Evolutionary conservation across 2,113 vertebrate species (phyloP).

Genomic region (Pundamilia nyererei): DNA sequence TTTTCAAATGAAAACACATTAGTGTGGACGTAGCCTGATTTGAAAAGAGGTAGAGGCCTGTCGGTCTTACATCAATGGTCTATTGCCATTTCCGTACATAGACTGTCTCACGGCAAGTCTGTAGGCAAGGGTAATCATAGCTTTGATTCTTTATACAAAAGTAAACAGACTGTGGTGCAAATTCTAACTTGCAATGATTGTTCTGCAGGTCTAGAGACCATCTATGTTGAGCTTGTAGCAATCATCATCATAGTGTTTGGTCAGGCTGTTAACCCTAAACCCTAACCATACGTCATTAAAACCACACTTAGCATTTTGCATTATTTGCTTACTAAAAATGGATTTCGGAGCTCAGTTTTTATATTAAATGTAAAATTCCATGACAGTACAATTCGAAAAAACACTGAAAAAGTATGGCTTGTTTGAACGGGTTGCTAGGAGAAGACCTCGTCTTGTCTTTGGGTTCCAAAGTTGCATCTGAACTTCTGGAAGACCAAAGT

Average conservation of each 20-base stretch:
- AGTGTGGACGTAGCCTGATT: background rate
- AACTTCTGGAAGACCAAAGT: background rate
- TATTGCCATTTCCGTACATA: background rate
- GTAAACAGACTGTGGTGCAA: background rate
- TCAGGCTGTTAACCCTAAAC: background rate
- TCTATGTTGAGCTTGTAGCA: background rate
- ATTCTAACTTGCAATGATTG: background rate
- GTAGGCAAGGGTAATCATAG: background rate
- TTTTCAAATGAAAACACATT: fast-evolving
- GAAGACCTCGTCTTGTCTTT: background rate
- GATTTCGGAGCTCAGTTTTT: background rate
- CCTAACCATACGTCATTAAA: background rate
- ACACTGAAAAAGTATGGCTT: background rate
- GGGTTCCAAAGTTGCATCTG: background rate
- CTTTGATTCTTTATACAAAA: background rate
- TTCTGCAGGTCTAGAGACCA: background rate
- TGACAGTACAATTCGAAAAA: background rate
- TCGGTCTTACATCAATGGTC: background rate
- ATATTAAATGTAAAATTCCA: background rate
- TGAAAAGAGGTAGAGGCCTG: background rate
- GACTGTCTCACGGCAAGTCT: background rate
- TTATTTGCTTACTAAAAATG: background rate
- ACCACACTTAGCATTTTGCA: background rate
- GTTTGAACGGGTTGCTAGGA: background rate
- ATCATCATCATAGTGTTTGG: background rate